phyloP scores from a whole-genome alignment of 2,113 vertebrate species.

The Tricholaema leucomelas region DNA sequence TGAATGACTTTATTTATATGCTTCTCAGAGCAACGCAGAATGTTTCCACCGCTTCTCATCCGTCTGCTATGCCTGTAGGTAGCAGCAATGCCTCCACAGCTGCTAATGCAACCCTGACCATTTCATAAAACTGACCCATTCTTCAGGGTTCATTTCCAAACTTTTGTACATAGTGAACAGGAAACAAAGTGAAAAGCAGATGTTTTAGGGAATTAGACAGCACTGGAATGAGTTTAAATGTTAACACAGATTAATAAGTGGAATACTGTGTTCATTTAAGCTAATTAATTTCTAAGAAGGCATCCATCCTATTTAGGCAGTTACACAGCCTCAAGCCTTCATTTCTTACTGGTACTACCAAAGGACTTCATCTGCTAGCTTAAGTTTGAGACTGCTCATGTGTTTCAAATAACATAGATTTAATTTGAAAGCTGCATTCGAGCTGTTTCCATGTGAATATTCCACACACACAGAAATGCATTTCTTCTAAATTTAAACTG shows the following conservation, averaged over 20 bases:
- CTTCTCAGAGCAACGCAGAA: not conserved
- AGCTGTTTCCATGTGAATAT: conserved; percentile 67
- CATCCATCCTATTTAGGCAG: conserved; percentile 46
- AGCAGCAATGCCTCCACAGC: accelerated
- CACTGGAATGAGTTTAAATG: conserved; percentile 31
- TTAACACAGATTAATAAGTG: conserved; percentile 47
- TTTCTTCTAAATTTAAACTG: conserved; percentile 70
- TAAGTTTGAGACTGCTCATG: conserved; percentile 22
- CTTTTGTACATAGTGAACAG: not conserved
- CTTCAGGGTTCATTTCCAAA: conserved; percentile 15
- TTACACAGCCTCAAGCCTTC: conserved; percentile 52
- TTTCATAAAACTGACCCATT: conserved; percentile 12
- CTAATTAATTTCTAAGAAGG: conserved; percentile 54
- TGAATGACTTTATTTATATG: conserved; percentile 10
- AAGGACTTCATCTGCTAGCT: not conserved
- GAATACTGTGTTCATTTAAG: conserved; percentile 45
- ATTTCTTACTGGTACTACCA: not conserved
- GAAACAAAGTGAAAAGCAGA: conserved; percentile 37
- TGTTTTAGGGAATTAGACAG: conserved; percentile 16
- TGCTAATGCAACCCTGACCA: not conserved
- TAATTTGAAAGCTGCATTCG: conserved; percentile 51
- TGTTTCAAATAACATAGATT: conserved; percentile 63
- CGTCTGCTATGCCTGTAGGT: not conserved
- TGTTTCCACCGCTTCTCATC: not conserved
- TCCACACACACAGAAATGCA: conserved; percentile 46